A percentile compares a stretch with the other conserved stretches of the same genome.
phyloP scores from a whole-genome alignment of 2,888 invertebrate genomes.

The Ceraclea dissimilis region DNA sequence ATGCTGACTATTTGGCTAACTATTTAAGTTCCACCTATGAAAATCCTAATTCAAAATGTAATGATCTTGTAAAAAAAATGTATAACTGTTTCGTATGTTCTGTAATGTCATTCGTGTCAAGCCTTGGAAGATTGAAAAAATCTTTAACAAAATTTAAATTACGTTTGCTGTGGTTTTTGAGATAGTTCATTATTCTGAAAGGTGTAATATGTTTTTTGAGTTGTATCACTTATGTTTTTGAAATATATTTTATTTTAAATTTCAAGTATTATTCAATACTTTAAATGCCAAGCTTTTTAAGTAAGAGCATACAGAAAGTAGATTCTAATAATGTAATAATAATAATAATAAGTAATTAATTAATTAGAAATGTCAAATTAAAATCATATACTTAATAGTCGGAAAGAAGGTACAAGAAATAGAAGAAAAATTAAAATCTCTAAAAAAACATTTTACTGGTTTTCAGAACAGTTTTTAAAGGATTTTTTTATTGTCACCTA shows the following conservation, averaged over 20 bases:
- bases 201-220: not conserved
- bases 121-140: too few relatives aligned
- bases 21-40: too few relatives aligned
- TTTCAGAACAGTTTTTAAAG: too few relatives aligned
- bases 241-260: not conserved
- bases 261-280: not conserved
- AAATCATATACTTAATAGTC: not conserved
- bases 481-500: too few relatives aligned
- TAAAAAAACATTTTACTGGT: too few relatives aligned
- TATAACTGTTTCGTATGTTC: too few relatives aligned
- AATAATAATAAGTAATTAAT: not conserved
- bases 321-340: not conserved
- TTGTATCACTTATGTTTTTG: not conserved
- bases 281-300: not conserved
- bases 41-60: too few relatives aligned
- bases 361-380: slow-evolving; percentile 1
- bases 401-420: not conserved
- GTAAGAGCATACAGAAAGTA: slow-evolving; percentile 1
- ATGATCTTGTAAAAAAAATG: too few relatives aligned
- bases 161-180: not conserved
- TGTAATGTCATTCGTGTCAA: too few relatives aligned
- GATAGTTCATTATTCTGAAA: not conserved
- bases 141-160: not conserved
- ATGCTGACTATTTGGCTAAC: too few relatives aligned
- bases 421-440: not conserved